phyloP scores from a whole-genome alignment of 2,797 vertebrate species.

The Schizothorax lantsangensis region DNA sequence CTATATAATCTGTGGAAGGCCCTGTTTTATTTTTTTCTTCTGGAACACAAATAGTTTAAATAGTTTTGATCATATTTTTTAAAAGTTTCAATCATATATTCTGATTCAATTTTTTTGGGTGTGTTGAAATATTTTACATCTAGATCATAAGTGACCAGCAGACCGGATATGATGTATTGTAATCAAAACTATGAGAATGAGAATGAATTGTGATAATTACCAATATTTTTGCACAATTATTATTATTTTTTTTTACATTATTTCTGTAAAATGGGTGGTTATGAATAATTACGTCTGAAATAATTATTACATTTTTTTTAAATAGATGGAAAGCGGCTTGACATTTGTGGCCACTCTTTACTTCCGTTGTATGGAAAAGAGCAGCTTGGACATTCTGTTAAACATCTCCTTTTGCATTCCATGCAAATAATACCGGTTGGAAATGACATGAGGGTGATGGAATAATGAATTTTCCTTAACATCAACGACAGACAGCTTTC shows the following conservation, averaged over 20 bases:
- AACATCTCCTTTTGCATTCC: neutral
- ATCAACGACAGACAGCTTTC: conserved; percentile 26
- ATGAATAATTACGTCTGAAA: neutral
- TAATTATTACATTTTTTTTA: too few species aligned
- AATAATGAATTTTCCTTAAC: conserved; percentile 27
- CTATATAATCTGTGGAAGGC: too few species aligned
- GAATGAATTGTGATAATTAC: neutral
- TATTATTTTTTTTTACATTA: neutral
- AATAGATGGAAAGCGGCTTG: neutral
- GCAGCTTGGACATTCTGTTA: neutral
- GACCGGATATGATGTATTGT: neutral
- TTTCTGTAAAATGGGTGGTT: neutral
- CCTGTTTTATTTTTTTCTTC: too few species aligned
- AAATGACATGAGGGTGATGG: neutral
- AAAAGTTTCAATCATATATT: neutral
- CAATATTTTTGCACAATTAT: neutral
- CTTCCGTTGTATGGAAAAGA: neutral
- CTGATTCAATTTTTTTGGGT: neutral
- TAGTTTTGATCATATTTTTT: neutral
- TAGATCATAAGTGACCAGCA: neutral
- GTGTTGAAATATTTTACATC: neutral
- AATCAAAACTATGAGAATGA: too few species aligned
- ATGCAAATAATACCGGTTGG: neutral
- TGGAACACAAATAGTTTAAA: neutral
- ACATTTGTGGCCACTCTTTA: neutral